Conservation (phyloP, 2,113 vertebrate species). For the Ptyas mucosa region DNA sequence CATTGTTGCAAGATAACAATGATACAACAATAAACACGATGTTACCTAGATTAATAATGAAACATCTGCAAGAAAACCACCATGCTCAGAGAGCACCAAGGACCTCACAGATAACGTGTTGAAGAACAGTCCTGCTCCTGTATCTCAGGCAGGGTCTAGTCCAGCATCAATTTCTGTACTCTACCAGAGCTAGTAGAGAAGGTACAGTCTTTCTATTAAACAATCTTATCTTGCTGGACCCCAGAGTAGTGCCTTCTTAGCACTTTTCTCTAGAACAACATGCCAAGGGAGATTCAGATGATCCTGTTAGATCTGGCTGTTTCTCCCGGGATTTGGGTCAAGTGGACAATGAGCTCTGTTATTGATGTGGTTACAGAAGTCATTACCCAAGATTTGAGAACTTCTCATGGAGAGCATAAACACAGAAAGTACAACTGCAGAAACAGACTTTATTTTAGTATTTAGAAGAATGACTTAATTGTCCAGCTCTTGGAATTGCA, state of each 20-base stretch:
- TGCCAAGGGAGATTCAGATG: not conserved
- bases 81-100: not conserved
- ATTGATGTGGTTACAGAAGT: not conserved
- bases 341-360: not conserved
- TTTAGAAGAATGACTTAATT: not conserved
- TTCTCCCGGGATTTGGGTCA: not conserved
- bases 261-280: not conserved
- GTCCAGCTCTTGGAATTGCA: not conserved
- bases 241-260: not conserved
- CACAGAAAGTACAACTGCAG: not conserved
- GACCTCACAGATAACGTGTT: not conserved
- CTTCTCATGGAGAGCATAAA: not conserved
- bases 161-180: not conserved
- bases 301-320: not conserved
- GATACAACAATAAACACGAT: not conserved
- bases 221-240: not conserved
- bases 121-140: not conserved
- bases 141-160: not conserved
- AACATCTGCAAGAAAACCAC: not conserved
- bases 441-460: not conserved
- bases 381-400: not conserved
- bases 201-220: not conserved
- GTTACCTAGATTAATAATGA: not conserved
- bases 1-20: not conserved
- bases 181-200: not conserved